phyloP scores from a whole-genome alignment of 37 sponge, comb jelly and placozoan genomes.

The Cladorhizidae sp. region DNA sequence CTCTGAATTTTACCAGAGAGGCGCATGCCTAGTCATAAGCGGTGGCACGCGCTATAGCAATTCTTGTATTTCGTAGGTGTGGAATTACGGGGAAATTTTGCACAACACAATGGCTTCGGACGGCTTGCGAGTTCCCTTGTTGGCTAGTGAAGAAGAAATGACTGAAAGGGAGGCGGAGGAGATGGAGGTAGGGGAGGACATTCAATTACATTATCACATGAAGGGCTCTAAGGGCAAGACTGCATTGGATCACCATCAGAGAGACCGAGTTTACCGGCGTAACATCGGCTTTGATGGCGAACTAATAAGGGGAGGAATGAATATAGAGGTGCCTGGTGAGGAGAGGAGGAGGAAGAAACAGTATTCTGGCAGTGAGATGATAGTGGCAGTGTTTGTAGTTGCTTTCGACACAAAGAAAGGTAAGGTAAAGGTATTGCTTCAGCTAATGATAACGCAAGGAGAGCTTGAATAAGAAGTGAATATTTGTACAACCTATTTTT shows the following conservation, averaged over 20 bases:
- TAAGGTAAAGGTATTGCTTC: conserved; percentile 4
- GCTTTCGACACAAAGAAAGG: conserved; percentile 93
- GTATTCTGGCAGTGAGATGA: conserved; percentile 62
- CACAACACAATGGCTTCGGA: no score
- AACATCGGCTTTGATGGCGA: not conserved
- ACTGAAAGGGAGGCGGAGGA: conserved; percentile 5
- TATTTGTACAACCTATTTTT: no score
- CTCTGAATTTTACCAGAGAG: no score
- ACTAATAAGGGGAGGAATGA: not conserved
- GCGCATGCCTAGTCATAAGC: no score
- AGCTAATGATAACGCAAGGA: no score
- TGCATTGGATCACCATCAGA: not conserved
- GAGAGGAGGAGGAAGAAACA: conserved; percentile 21
- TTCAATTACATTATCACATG: conserved; percentile 11
- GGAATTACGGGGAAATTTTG: no score
- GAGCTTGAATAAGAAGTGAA: no score
- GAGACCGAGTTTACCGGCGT: not conserved
- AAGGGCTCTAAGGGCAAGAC: not conserved
- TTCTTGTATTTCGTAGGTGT: no score
- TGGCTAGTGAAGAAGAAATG: not conserved
- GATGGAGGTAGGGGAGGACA: conserved; percentile 2
- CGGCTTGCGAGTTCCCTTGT: conserved; percentile 19
- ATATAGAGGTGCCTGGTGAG: not conserved
- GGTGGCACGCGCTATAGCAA: no score
- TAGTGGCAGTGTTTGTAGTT: conserved; percentile 89